phyloP scores from a whole-genome alignment of 92 coral and sea anemone genomes.

The Micromussa lordhowensis region DNA sequence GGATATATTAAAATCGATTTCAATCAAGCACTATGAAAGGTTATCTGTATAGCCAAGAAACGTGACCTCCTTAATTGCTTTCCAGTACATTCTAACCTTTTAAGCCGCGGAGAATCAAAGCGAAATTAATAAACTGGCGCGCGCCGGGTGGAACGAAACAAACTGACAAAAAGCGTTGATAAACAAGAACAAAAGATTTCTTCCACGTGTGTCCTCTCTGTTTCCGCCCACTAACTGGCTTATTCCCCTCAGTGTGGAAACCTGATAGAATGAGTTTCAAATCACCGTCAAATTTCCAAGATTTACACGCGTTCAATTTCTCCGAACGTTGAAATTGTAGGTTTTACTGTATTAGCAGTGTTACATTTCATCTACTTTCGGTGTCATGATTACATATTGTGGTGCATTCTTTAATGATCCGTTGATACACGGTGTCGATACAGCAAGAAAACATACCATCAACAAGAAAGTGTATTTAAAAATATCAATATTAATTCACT shows the following conservation, averaged over 20 bases:
- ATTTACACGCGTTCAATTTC: background rate
- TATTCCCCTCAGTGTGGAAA: background rate
- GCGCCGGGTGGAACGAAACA: background rate
- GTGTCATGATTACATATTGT: background rate
- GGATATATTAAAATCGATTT: background rate
- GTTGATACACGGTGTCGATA: too few relatives aligned
- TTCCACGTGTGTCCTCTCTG: background rate
- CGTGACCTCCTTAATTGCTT: background rate
- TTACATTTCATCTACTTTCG: background rate
- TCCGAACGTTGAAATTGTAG: background rate
- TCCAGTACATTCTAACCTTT: background rate
- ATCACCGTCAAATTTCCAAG: background rate
- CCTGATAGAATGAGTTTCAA: background rate
- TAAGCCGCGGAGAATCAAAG: background rate
- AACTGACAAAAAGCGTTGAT: background rate
- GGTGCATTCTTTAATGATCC: too few relatives aligned
- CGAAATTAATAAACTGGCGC: background rate
- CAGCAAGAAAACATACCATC: too few relatives aligned
- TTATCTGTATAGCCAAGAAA: background rate
- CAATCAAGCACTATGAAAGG: background rate
- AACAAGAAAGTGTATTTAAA: too few relatives aligned
- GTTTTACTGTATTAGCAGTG: background rate
- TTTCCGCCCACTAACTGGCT: background rate
- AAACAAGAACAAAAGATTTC: background rate
- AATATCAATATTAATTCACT: background rate